These are phyloP conservation scores for Nematostella vectensis DNA, from an alignment of 92 coral and sea anemone species.

Conservation along the genomic window DNA sequence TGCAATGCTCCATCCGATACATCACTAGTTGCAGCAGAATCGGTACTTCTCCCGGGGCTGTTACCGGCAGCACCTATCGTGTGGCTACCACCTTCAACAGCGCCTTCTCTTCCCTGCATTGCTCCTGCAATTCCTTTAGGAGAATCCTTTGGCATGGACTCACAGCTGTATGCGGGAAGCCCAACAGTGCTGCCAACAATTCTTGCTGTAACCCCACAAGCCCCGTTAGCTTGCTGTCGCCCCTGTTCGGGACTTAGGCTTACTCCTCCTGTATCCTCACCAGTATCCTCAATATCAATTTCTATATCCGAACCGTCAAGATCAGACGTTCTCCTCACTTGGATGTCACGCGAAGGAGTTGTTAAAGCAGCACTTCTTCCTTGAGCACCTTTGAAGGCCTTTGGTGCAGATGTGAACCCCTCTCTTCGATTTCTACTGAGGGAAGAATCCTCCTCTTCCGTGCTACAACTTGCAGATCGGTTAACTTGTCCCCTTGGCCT, in stretches of 20 bases:
- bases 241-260: conserved; percentile 8
- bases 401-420: neutral
- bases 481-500: neutral
- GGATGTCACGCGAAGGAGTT: neutral
- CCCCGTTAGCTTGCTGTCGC: neutral
- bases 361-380: neutral
- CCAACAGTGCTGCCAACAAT: neutral
- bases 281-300: conserved; percentile 59
- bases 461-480: neutral
- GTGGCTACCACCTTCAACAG: neutral
- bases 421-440: neutral
- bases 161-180: neutral
- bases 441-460: conserved; percentile 3
- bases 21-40: neutral
- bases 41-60: neutral
- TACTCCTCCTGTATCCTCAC: conserved; percentile 18
- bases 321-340: conserved; percentile 46
- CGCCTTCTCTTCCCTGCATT: neutral
- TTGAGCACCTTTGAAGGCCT: neutral
- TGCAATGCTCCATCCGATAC: neutral
- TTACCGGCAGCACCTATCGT: too few species aligned
- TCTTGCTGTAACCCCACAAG: neutral
- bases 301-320: conserved; percentile 76
- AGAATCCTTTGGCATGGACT: neutral
- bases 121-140: neutral